phyloP scores from a whole-genome alignment of 1,140 invertebrate genomes.

The Panulirus ornatus region DNA sequence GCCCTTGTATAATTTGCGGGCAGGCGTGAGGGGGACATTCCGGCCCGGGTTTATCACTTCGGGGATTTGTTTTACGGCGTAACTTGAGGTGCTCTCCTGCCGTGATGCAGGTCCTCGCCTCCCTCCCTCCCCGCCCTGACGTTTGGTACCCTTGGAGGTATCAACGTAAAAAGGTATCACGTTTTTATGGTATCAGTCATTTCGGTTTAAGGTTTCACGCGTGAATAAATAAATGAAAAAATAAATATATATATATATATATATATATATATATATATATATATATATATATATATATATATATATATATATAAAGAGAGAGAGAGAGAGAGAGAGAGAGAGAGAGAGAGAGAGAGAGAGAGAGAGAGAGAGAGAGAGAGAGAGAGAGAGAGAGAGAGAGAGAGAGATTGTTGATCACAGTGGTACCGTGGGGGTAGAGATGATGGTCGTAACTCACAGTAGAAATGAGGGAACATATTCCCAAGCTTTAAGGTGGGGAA shows the following conservation, averaged over 20 bases:
- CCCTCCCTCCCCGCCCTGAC: too few relatives aligned
- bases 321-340: conserved; percentile 4
- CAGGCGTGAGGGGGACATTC: too few relatives aligned
- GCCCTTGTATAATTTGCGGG: too few relatives aligned
- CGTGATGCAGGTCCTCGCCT: too few relatives aligned
- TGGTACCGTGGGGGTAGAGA: not conserved
- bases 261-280: not conserved
- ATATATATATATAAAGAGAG: not conserved
- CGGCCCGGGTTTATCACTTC: too few relatives aligned
- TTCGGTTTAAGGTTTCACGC: too few relatives aligned
- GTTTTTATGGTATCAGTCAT: not conserved
- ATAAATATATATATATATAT: conserved; percentile 12
- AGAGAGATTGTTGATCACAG: not conserved
- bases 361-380: conserved; percentile 1
- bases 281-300: not conserved
- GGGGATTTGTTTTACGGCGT: too few relatives aligned
- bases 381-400: not conserved
- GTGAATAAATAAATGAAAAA: too few relatives aligned
- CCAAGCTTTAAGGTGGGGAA: too few relatives aligned
- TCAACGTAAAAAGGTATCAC: not conserved
- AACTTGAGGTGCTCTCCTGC: too few relatives aligned
- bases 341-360: not conserved
- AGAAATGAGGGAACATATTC: not conserved
- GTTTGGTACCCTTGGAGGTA: too few relatives aligned
- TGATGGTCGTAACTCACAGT: not conserved